Evolutionary conservation across 2,113 vertebrate species (phyloP).

Genomic region (Bothrops jararaca): DNA sequence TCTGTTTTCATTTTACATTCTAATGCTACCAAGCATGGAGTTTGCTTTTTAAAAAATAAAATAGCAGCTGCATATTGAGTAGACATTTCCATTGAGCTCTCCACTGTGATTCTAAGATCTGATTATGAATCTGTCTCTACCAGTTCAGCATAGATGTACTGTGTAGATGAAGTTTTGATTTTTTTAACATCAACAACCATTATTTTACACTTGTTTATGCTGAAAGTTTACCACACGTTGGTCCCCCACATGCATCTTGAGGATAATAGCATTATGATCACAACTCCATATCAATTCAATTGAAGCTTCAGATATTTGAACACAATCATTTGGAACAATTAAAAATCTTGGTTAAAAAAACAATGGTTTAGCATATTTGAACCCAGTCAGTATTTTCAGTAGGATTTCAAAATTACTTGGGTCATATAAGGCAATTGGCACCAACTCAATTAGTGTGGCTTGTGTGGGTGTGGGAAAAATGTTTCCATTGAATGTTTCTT

Average conservation of each 20-base stretch:
- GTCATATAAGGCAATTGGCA: not conserved
- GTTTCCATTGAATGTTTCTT: not conserved
- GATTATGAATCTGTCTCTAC: not conserved
- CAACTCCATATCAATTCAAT: not conserved
- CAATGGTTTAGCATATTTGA: not conserved
- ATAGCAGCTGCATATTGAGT: not conserved
- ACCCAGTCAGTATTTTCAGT: not conserved
- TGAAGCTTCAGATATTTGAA: not conserved
- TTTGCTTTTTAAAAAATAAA: not conserved
- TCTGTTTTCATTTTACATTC: not conserved
- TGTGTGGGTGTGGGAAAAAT: not conserved
- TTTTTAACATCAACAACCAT: not conserved
- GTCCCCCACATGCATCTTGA: not conserved
- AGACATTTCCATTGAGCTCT: not conserved
- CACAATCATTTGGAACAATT: not conserved
- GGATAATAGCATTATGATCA: not conserved
- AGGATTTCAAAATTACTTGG: not conserved
- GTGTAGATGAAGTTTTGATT: not conserved
- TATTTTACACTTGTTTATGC: not conserved
- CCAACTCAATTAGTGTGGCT: not conserved
- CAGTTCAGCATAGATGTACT: not conserved
- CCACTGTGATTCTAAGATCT: not conserved
- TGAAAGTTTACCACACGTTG: not conserved
- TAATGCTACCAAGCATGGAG: not conserved
- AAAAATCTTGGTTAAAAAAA: not conserved